phyloP scores from a whole-genome alignment of 2,888 invertebrate species.

The Tigriopus californicus region DNA sequence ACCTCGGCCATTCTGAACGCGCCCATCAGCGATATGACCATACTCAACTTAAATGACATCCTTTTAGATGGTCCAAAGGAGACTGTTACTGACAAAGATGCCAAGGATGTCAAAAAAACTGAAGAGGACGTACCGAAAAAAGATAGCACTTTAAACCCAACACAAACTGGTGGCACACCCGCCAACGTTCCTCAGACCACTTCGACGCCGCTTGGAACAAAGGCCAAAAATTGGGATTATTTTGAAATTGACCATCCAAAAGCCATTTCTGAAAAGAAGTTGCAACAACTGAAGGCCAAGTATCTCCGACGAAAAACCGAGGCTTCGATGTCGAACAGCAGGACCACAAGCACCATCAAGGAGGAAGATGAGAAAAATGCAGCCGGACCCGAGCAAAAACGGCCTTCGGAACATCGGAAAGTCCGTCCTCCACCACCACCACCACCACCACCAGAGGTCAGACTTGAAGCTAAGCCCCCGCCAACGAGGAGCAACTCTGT shows the following conservation, averaged over 20 bases:
- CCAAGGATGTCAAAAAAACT: neutral
- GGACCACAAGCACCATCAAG: neutral
- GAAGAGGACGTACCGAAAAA: neutral
- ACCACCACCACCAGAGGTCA: neutral
- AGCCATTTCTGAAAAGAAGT: constrained; percentile 9
- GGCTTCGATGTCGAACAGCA: neutral
- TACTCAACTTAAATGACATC: neutral
- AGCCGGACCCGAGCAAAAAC: neutral
- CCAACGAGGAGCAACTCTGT: neutral
- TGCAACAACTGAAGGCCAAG: constrained; percentile 11
- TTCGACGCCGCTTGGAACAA: neutral
- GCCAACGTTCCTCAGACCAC: neutral
- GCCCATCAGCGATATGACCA: neutral
- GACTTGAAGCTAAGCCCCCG: neutral
- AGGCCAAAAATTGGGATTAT: constrained; percentile 9
- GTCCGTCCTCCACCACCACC: neutral
- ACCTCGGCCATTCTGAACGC: neutral
- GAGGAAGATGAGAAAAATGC: neutral
- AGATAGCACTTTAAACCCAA: neutral
- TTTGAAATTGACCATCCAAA: constrained; percentile 15
- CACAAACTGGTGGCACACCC: neutral
- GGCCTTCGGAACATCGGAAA: neutral
- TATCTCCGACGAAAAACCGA: neutral
- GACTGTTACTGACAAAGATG: neutral
- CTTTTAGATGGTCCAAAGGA: neutral